A percentile compares a stretch with the other conserved stretches of the same genome.
These are phyloP conservation scores for Cottoperca gobio DNA, from an alignment of 2,797 vertebrate species.

Conservation along the genomic window DNA sequence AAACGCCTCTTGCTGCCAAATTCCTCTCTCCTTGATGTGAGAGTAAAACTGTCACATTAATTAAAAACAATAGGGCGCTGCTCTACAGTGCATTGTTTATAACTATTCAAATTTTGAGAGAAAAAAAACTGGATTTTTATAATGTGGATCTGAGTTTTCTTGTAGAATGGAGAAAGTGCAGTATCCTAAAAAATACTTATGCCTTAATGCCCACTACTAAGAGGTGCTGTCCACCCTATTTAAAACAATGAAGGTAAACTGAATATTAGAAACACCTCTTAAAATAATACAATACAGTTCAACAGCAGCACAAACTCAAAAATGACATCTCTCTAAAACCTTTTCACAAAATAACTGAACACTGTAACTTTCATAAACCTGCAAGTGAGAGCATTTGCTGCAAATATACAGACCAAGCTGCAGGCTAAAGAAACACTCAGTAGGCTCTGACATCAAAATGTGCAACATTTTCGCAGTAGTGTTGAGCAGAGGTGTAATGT, in stretches of 20 bases:
- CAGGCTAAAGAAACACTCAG: neutral
- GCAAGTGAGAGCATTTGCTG: neutral
- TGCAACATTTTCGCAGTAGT: neutral
- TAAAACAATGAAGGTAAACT: neutral
- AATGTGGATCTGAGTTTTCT: neutral
- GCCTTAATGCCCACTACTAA: neutral
- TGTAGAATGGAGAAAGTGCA: neutral
- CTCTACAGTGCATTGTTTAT: neutral
- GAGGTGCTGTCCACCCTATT: neutral
- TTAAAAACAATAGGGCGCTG: constrained; percentile 32
- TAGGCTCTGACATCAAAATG: neutral
- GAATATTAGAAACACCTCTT: neutral
- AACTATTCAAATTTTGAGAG: neutral
- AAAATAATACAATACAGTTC: neutral
- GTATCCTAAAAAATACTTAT: neutral
- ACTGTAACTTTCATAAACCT: neutral
- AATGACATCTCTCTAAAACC: neutral
- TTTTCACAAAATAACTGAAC: neutral
- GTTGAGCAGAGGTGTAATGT: no score
- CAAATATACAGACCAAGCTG: rapidly evolving
- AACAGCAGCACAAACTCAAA: neutral
- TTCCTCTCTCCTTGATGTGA: constrained; percentile 32
- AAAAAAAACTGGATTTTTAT: neutral
- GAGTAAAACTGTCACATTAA: constrained; percentile 52
- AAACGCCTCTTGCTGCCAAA: constrained; percentile 39